phyloP scores from a whole-genome alignment of 2,888 invertebrate species.

The Spodoptera littoralis region DNA sequence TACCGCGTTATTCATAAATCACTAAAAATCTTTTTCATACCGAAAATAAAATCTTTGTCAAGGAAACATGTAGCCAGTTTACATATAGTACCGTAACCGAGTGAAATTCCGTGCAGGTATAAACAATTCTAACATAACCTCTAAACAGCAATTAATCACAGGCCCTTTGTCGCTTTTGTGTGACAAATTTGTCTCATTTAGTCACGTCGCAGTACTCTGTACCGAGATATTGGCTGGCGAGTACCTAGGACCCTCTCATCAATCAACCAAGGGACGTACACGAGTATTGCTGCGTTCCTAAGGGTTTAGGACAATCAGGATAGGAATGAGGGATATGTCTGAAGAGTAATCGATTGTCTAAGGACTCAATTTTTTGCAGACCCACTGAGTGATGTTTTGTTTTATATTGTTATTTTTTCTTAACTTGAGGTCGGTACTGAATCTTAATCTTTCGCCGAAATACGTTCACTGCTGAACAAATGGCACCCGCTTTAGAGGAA shows the following conservation, averaged over 20 bases:
- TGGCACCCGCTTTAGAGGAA: too few species aligned
- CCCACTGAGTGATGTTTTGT: conserved; percentile 1
- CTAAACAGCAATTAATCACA: conserved; percentile 46
- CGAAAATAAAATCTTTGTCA: too few species aligned
- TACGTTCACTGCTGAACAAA: too few species aligned
- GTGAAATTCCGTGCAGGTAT: conserved; percentile 23
- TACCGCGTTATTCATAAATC: too few species aligned
- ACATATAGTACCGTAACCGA: not conserved
- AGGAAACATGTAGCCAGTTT: too few species aligned
- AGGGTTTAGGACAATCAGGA: not conserved
- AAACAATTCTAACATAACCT: conserved; percentile 33
- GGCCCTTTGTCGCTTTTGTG: conserved; percentile 27
- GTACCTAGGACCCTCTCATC: conserved; percentile 20
- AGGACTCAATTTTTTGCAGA: too few species aligned
- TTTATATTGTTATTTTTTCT: too few species aligned
- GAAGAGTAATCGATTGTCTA: conserved; percentile 13
- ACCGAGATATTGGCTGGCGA: conserved; percentile 14
- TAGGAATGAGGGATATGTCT: not conserved
- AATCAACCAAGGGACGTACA: conserved; percentile 28
- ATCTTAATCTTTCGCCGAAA: too few species aligned
- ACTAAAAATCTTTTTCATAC: too few species aligned
- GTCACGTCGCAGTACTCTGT: conserved; percentile 23
- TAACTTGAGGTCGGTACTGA: too few species aligned
- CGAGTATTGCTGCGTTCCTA: conserved; percentile 15
- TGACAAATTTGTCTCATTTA: conserved; percentile 47